Base-by-base conservation (phyloP, 2,797 vertebrate species). In the Rhadinocentrus ornatus region DNA sequence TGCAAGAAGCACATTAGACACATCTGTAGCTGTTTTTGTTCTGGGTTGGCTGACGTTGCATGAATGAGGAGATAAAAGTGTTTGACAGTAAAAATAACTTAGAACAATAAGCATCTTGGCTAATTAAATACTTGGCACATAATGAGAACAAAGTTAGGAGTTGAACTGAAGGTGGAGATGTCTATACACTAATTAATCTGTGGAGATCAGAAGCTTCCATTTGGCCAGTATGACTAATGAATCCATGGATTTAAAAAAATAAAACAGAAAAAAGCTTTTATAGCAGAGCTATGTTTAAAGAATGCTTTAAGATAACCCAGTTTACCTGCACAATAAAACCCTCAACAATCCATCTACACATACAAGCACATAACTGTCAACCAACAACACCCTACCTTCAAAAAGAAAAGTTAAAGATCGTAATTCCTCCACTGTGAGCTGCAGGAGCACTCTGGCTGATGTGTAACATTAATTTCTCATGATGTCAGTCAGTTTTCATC, bases 401-500 rank as follows among this genome's bases (percentile, higher is more conserved):
- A 56, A 71, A 71, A 46, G 73, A 78, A 59, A 78, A 59, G 64
- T 74, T 73, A 88, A 75, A 76, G 65, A 86, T 85, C 78, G 71
- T 68, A 78, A 84, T 73, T 59, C 69, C 81, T 81, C 68, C 71
- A 75, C 67, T 55, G 48, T 60, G 70, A 44, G 77, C 77, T 59
- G 62, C 62, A 68, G 75, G 66, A 88, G 77, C 77, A 88, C 83
- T 86, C 70, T 39, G 58, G 76, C 76, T 89, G 83, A 90, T 82
- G 71, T 82, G 82, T 88, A 91, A 92, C 91, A 89, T 92, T 92
- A 90, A 93, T 93, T 92, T 91, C 86, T 93, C 90, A 91, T 93
- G 90, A 93, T 93, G 91, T 91, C 86, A 89, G 92, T 91, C 91
- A 80, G 85, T 84, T 88, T 87, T 89, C 78, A 93, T 94, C 88